Conservation (phyloP, 2,888 invertebrate species). For the Hedya salicella region DNA sequence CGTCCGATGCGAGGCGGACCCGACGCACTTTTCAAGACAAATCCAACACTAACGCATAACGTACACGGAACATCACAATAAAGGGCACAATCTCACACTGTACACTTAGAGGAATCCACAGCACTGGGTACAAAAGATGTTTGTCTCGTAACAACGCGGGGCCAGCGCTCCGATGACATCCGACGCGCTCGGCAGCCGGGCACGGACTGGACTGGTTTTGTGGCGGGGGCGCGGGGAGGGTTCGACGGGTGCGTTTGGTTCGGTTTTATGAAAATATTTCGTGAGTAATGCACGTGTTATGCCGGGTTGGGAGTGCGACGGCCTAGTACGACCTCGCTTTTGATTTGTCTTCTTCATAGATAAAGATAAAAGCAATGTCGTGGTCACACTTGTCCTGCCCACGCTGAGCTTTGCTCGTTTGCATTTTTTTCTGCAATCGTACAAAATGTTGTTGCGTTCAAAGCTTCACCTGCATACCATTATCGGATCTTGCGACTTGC, state of each 20-base stretch:
- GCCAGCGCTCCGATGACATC: conserved; percentile 60
- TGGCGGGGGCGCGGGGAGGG: conserved; percentile 63
- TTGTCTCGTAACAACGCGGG: conserved; percentile 80
- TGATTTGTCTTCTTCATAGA: conserved; percentile 74
- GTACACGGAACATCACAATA: conserved; percentile 77
- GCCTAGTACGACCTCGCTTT: conserved; percentile 79
- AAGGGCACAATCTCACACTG: conserved; percentile 75
- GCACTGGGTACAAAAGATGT: conserved; percentile 77
- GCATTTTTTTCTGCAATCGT: conserved; percentile 69
- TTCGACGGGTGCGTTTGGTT: conserved; percentile 78
- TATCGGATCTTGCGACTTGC: conserved; percentile 32
- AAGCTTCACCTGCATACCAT: conserved; percentile 18
- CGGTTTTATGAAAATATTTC: conserved; percentile 85
- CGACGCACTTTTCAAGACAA: conserved; percentile 78
- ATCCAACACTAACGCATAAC: conserved; percentile 76
- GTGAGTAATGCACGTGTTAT: conserved; percentile 85
- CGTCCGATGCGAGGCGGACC: conserved; percentile 78
- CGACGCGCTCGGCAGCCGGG: conserved; percentile 82
- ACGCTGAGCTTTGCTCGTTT: conserved; percentile 51
- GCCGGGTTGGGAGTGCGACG: conserved; percentile 75
- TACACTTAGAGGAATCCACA: conserved; percentile 78
- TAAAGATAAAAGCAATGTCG: conserved; percentile 62
- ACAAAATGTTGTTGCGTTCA: conserved; percentile 62
- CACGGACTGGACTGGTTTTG: conserved; percentile 83
- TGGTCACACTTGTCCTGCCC: conserved; percentile 50